Evolutionary conservation across 37 sponge, comb jelly and placozoan genomes (phyloP).

Genomic region (Oopsacas minuta): DNA sequence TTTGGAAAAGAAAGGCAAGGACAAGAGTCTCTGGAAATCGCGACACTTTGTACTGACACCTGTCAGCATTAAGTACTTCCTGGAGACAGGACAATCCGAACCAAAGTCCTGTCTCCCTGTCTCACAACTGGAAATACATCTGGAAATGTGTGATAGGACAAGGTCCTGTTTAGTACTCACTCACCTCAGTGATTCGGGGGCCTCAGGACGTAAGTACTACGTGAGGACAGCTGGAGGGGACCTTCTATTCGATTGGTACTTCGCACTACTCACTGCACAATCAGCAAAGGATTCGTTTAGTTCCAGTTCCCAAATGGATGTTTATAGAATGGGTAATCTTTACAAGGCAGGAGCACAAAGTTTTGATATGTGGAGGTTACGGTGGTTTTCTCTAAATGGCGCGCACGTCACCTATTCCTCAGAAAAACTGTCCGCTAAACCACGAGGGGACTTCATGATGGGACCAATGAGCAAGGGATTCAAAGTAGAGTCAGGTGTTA

Average conservation of each 20-base stretch:
- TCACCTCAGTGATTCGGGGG: neutral
- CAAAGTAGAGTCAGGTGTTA: neutral
- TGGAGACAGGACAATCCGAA: neutral
- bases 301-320: neutral
- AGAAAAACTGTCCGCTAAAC: neutral
- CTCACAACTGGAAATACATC: neutral
- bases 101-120: neutral
- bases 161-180: neutral
- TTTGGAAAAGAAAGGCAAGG: neutral
- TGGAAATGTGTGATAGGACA: neutral
- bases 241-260: slow-evolving; percentile 5
- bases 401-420: neutral
- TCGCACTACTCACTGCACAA: neutral
- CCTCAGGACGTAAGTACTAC: neutral
- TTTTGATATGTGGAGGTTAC: neutral
- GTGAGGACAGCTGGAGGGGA: neutral
- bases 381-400: neutral
- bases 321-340: neutral
- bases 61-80: neutral
- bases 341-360: neutral
- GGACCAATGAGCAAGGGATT: neutral
- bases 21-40: neutral
- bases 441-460: neutral
- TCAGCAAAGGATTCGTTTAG: neutral
- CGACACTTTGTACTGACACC: neutral